These are phyloP conservation scores for Chloebia gouldiae DNA, from an alignment of 2,113 vertebrate genomes.

Conservation along the genomic window DNA sequence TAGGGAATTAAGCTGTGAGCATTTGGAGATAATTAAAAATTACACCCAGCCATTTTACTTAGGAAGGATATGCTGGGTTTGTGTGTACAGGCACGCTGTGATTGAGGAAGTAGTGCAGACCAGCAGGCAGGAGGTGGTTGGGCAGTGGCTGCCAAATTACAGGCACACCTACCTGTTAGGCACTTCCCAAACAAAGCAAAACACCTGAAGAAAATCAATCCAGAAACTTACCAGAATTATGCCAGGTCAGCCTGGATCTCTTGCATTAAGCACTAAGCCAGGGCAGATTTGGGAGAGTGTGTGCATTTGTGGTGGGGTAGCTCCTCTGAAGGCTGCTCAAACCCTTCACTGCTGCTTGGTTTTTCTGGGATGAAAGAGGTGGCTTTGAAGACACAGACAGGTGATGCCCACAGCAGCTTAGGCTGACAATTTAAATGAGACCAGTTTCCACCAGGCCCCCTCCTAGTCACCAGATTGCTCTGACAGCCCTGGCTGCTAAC, in stretches of 20 bases:
- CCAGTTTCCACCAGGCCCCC: background rate
- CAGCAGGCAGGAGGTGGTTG: background rate
- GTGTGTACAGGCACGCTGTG: background rate
- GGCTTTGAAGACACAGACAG: background rate
- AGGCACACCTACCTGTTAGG: background rate
- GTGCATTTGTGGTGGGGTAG: background rate
- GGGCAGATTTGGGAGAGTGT: background rate
- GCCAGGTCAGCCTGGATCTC: background rate
- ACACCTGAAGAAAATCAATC: background rate
- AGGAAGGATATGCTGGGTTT: background rate
- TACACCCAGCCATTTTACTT: background rate
- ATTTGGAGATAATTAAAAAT: background rate
- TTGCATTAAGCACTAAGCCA: background rate
- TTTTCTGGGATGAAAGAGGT: background rate
- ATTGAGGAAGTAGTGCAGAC: background rate
- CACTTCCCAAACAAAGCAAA: background rate
- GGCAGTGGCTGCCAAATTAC: background rate
- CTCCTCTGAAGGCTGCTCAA: background rate
- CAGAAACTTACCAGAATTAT: background rate
- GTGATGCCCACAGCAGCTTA: background rate
- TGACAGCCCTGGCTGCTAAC: background rate
- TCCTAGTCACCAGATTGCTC: background rate
- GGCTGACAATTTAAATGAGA: background rate
- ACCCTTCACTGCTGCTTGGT: fast-evolving
- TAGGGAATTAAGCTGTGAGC: background rate